A percentile compares a stretch with the other conserved stretches of the same genome.
Evolutionary conservation across 2,797 vertebrate genomes (phyloP).

Genomic region (Gymnoscopelus microlampas): DNA sequence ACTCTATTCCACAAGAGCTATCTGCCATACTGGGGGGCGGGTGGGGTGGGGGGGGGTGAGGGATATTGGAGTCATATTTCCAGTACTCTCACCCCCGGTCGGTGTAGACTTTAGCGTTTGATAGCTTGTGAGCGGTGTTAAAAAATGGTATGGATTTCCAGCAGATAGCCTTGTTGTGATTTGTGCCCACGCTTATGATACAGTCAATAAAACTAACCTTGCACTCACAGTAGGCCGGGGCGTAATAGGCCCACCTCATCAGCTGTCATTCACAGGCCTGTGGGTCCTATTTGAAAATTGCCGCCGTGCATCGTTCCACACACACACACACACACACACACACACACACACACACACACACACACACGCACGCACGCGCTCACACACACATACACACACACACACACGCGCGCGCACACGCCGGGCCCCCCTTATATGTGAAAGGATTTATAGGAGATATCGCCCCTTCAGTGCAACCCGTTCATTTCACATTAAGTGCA

Average conservation of each 20-base stretch:
- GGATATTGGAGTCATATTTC: slow-evolving; percentile 75
- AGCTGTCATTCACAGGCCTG: slow-evolving; percentile 61
- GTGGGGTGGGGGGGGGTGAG: slow-evolving; percentile 26
- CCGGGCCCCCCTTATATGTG: too few species aligned
- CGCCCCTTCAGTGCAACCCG: slow-evolving; percentile 36
- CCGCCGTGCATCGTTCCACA: slow-evolving; percentile 34
- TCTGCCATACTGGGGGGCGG: slow-evolving; percentile 53
- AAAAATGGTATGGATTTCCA: slow-evolving; percentile 51
- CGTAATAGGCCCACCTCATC: slow-evolving; percentile 67
- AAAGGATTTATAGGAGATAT: slow-evolving; percentile 62
- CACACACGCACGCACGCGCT: background rate
- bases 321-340: too few species aligned
- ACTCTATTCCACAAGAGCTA: slow-evolving; percentile 69
- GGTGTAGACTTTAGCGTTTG: slow-evolving; percentile 51
- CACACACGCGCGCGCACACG: background rate
- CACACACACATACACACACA: too few species aligned
- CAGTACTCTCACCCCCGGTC: slow-evolving; percentile 59
- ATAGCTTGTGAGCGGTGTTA: slow-evolving; percentile 51
- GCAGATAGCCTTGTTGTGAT: slow-evolving; percentile 62
- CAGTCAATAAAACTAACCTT: slow-evolving; percentile 70
- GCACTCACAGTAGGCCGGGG: slow-evolving; percentile 53
- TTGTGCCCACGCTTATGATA: slow-evolving; percentile 56
- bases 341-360: too few species aligned
- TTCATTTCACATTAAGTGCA: slow-evolving; percentile 61
- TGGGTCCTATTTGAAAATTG: slow-evolving; percentile 54